Conservation (phyloP, 2,113 vertebrate genomes). For the Alligator sinensis region DNA sequence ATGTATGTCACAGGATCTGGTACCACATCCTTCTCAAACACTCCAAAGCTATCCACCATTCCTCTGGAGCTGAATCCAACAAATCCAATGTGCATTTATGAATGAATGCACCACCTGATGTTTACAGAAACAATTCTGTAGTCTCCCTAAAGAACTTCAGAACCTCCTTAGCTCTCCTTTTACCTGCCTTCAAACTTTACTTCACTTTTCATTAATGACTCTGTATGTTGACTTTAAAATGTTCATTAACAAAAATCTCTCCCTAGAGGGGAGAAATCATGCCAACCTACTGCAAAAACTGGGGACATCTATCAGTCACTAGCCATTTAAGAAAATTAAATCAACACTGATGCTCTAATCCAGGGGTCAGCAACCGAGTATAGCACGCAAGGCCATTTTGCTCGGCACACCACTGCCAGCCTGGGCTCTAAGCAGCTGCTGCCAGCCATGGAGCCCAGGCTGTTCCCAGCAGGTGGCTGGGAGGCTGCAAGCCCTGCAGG, state of each 20-base stretch:
- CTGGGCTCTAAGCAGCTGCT: no score
- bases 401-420: no score
- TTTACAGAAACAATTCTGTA: neutral
- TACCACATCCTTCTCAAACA: rapidly evolving
- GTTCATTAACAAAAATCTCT: neutral
- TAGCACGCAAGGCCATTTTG: no score
- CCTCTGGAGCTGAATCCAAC: neutral
- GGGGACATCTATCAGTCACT: neutral
- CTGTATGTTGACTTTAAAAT: neutral
- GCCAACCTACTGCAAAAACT: neutral
- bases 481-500: no score
- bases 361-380: no score
- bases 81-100: neutral
- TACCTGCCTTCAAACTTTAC: neutral
- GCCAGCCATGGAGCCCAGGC: no score
- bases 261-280: neutral
- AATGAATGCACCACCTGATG: rapidly evolving
- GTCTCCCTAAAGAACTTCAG: neutral
- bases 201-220: neutral
- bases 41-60: neutral
- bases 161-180: neutral
- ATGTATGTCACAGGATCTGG: neutral
- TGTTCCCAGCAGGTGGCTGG: no score
- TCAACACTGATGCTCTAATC: neutral
- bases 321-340: neutral